A percentile compares a stretch with the other conserved stretches of the same genome.
These are phyloP conservation scores for Sebastes hopkinsi DNA, from an alignment of 2,797 vertebrate genomes.

Conservation along the genomic window DNA sequence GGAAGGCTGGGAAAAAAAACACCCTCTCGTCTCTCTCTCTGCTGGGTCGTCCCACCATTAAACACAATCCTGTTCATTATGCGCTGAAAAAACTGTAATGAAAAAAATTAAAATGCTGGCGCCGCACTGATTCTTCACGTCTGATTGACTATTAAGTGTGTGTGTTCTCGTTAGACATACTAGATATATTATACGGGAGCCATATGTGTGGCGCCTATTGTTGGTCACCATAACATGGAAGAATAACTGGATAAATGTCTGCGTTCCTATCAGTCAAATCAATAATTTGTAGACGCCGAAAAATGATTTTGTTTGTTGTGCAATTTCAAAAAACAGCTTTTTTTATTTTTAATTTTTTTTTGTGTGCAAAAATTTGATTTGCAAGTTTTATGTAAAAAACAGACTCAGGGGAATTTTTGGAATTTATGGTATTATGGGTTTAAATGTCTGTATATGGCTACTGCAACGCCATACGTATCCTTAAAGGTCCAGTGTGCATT, in stretches of 20 bases:
- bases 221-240: not conserved
- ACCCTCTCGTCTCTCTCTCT: slow-evolving; percentile 41
- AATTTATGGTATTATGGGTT: not conserved
- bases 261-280: not conserved
- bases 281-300: not conserved
- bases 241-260: not conserved
- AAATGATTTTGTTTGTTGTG: not conserved
- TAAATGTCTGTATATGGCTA: not conserved
- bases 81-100: slow-evolving; percentile 54
- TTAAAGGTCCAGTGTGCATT: not conserved
- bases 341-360: not conserved
- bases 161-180: slow-evolving; percentile 37
- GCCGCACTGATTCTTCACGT: slow-evolving; percentile 74
- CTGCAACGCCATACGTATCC: not conserved
- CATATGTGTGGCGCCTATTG: slow-evolving; percentile 6
- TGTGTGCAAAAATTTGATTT: not conserved
- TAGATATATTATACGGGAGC: slow-evolving; percentile 5
- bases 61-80: slow-evolving; percentile 82
- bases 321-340: not conserved
- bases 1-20: slow-evolving; percentile 74
- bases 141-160: slow-evolving; percentile 70
- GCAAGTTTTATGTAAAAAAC: not conserved
- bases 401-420: not conserved
- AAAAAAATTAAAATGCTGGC: slow-evolving; percentile 71
- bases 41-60: slow-evolving; percentile 57